Percentiles rank a stretch among this genome's conserved stretches.
Conservation (phyloP, 2,888 invertebrate genomes). For the Pterostichus niger region DNA sequence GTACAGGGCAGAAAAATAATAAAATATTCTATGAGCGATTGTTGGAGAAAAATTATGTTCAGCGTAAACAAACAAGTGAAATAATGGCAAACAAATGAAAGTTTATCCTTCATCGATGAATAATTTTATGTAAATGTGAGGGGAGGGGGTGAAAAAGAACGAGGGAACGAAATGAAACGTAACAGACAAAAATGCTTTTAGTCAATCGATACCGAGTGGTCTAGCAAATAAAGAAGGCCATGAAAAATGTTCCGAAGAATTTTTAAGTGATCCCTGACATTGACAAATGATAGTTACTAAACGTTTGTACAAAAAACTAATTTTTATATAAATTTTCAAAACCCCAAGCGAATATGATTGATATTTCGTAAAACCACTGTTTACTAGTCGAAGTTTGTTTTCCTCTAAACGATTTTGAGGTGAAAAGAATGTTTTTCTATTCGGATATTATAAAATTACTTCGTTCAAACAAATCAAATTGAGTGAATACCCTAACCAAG, state of each 20-base stretch:
- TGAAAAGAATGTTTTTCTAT: conserved; percentile 37
- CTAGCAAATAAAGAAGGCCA: conserved; percentile 46
- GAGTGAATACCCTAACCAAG: conserved; percentile 34
- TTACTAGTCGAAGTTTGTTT: conserved; percentile 41
- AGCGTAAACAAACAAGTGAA: not conserved
- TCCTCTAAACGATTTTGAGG: conserved; percentile 3
- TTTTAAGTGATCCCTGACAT: conserved; percentile 74
- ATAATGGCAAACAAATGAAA: conserved; percentile 15
- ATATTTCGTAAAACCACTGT: conserved; percentile 50
- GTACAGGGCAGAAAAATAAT: conserved; percentile 1
- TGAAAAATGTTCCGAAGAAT: conserved; percentile 71
- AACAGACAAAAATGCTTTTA: conserved; percentile 71
- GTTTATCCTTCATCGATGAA: conserved; percentile 36
- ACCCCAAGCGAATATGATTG: conserved; percentile 51
- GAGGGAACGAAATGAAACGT: conserved; percentile 17
- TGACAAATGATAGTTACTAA: conserved; percentile 73
- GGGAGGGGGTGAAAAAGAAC: not conserved
- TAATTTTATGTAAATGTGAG: conserved; percentile 58
- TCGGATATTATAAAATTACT: conserved; percentile 30
- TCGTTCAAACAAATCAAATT: not conserved
- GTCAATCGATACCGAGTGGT: conserved; percentile 58
- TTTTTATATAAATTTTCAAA: conserved; percentile 54
- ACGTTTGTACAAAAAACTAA: conserved; percentile 64
- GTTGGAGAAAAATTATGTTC: not conserved
- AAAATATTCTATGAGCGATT: not conserved